phyloP scores from a whole-genome alignment of 2,797 vertebrate species.

The Aulostomus chinensis region DNA sequence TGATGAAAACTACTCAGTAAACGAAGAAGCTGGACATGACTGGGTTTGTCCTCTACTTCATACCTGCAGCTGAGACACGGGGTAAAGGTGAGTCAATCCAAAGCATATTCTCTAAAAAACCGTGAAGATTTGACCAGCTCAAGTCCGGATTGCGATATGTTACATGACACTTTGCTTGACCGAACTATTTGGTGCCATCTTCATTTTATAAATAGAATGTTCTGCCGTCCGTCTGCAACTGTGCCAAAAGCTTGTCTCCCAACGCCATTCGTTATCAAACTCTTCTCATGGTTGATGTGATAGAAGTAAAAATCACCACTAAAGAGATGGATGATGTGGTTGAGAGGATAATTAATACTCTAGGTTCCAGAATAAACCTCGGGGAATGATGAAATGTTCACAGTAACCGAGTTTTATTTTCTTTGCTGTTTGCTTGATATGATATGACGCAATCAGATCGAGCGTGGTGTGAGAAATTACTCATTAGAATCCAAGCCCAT shows the following conservation, averaged over 20 bases:
- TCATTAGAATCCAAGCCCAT: not conserved
- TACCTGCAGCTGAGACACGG: not conserved
- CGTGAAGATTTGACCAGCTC: not conserved
- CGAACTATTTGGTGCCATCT: not conserved
- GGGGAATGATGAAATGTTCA: not conserved
- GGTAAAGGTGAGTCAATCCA: too few relatives aligned
- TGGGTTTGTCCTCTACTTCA: not conserved
- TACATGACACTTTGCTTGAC: not conserved
- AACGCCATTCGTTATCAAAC: not conserved
- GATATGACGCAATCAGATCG: not conserved
- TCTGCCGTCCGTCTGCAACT: too few relatives aligned
- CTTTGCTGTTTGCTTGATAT: not conserved
- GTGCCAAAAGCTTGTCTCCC: not conserved
- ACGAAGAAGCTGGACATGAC: constrained; percentile 3
- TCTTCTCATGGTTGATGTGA: not conserved
- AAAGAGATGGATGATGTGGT: constrained; percentile 3
- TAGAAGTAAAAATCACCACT: constrained; percentile 6
- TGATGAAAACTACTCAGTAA: not conserved
- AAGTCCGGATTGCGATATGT: not conserved
- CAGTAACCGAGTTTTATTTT: not conserved
- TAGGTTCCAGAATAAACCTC: not conserved
- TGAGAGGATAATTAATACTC: not conserved
- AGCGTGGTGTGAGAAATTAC: not conserved
- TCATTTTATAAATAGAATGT: constrained; percentile 1
- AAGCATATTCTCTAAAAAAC: too few relatives aligned